phyloP scores from a whole-genome alignment of 2,113 vertebrate genomes.

The Redunca redunca region DNA sequence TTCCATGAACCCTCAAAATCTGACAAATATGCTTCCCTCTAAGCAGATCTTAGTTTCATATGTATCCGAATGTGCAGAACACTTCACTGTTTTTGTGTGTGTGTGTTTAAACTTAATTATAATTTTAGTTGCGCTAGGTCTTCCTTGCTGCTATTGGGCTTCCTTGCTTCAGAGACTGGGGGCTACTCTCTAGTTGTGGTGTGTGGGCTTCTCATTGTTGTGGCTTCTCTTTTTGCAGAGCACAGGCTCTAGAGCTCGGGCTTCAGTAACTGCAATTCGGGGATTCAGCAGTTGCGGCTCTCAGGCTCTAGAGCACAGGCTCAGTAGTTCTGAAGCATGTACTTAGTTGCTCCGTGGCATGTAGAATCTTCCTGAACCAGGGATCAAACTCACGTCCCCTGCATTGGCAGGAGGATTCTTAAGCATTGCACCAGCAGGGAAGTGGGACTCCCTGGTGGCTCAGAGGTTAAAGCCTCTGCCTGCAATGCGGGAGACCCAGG shows the following conservation, averaged over 20 bases:
- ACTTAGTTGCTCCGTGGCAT: background rate
- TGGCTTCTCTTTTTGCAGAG: background rate
- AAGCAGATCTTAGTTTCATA: background rate
- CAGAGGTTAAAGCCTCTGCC: no score
- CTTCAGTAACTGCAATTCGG: background rate
- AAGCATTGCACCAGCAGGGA: background rate
- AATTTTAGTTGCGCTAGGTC: background rate
- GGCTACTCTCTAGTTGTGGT: background rate
- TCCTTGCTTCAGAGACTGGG: background rate
- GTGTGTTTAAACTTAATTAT: background rate
- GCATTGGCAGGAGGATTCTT: background rate
- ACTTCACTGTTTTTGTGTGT: background rate
- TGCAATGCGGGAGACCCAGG: rapidly evolving
- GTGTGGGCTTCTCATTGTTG: background rate
- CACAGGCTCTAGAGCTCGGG: background rate
- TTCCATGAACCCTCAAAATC: background rate
- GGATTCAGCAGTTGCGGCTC: background rate
- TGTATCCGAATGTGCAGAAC: background rate
- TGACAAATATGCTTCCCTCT: background rate
- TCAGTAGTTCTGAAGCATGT: background rate
- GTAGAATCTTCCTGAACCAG: background rate
- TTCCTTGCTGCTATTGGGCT: background rate
- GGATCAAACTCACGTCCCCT: background rate
- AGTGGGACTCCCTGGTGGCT: background rate
- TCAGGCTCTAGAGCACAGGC: background rate